Base-by-base conservation (phyloP, 1,140 invertebrate genomes). In the Brachionus paranguensis region DNA sequence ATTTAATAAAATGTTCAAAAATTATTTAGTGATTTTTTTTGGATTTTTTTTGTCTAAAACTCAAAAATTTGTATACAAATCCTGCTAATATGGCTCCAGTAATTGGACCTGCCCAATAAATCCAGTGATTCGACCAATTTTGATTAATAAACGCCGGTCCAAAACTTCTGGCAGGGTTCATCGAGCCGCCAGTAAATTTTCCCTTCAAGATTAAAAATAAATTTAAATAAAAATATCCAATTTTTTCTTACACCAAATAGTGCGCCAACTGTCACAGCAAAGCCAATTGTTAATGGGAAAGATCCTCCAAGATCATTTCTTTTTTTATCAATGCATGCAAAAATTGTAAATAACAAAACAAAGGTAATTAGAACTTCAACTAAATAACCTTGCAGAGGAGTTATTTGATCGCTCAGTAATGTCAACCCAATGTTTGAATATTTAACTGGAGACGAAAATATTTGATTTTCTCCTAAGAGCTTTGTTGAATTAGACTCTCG, bases 111-210 rank as follows among this genome's bases (percentile, higher is more conserved):
- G 89, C 85, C 89, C 89, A 89, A 84, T 88, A 90, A 20, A 90
- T 94, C 95, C 95, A 97, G 87, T 96, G 95, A 85, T 93, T 92
- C 43, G 94, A 93, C 94, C 94, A 97, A 85, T 92, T 92, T 86
- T 95, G 95, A 85, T 94, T 92, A 5, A 96, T 94, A 88, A 96
- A 95, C 0, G 95, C 93, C 11, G 94, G 94, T 5, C 95, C 95
- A 60, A 97, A 89, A 0, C 95, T 94, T 86, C 95, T 90, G 0
- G 95, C 95, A 7, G 96, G 95, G 89, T 97, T 97, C 87, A 97
- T 89, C 81, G 90, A 90, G 27, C 89, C 87, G 1, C 91, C 91
- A 20, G 91, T 92, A 86, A 87, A 12, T 78, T 85, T 37, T 88
- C 86, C 88, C 89, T 81, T 20, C 12, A 41, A 53, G 12, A 43